These are phyloP conservation scores for Plutella xylostella DNA, from an alignment of 2,888 invertebrate genomes.

Conservation along the genomic window DNA sequence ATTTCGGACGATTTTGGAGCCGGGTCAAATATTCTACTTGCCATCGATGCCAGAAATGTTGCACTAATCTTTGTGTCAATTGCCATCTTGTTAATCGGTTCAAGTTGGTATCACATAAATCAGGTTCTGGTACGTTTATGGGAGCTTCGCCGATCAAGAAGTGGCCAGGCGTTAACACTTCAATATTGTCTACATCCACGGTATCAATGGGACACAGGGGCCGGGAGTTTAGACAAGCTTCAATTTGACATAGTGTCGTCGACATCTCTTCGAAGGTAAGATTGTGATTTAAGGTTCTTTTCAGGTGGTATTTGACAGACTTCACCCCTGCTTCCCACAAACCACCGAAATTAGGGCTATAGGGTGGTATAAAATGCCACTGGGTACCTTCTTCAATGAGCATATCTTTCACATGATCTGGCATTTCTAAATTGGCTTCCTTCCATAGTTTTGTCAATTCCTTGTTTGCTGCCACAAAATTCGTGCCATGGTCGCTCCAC, in stretches of 20 bases:
- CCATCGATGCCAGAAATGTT: conserved; percentile 21
- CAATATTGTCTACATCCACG: too few relatives aligned
- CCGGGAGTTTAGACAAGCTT: conserved; percentile 13
- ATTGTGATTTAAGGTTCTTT: background rate
- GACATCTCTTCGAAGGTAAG: too few relatives aligned
- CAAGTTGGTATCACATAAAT: conserved; percentile 4
- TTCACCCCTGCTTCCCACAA: conserved; percentile 22
- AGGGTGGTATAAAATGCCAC: conserved; percentile 11
- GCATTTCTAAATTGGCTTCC: conserved; percentile 6
- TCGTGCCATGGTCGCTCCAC: conserved; percentile 18
- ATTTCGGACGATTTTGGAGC: conserved; percentile 19
- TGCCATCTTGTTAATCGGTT: conserved; percentile 20
- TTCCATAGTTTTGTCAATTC: conserved; percentile 13
- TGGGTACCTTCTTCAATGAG: conserved; percentile 11
- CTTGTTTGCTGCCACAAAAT: conserved; percentile 16
- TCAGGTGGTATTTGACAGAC: conserved; percentile 16
- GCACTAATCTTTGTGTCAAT: conserved; percentile 19
- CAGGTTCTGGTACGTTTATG: conserved; percentile 12
- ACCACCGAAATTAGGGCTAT: conserved; percentile 10
- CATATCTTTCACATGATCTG: conserved; percentile 11
- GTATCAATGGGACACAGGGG: conserved; percentile 11
- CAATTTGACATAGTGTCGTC: too few relatives aligned
- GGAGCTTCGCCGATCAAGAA: conserved; percentile 16
- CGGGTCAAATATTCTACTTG: conserved; percentile 20
- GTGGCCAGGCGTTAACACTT: conserved; percentile 19